phyloP scores from a whole-genome alignment of 2,797 vertebrate genomes.

The Pantherophis vulpinus region DNA sequence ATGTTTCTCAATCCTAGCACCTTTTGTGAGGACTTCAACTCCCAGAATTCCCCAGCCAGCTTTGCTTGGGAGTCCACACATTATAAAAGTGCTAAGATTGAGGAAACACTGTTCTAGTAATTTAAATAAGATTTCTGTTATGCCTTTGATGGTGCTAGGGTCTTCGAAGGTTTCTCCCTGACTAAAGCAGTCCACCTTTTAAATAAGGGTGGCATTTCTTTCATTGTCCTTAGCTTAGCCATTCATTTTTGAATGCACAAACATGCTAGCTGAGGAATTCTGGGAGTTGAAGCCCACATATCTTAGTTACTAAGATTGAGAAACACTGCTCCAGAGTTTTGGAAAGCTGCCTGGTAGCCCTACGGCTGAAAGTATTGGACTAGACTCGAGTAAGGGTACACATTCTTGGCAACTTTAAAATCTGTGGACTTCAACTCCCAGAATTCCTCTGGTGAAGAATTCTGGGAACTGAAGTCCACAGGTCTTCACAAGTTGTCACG shows the following conservation, averaged over 20 bases:
- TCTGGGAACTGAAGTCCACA: background rate
- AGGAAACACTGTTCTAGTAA: background rate
- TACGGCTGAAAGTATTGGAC: background rate
- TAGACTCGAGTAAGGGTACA: background rate
- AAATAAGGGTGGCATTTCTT: background rate
- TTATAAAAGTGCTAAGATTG: background rate
- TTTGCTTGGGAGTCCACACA: background rate
- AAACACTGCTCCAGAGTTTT: background rate
- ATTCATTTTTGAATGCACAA: background rate
- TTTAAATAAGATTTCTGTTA: background rate
- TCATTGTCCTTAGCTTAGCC: background rate
- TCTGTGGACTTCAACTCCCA: background rate
- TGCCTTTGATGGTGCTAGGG: background rate
- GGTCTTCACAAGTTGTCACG: background rate
- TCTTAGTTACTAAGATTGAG: background rate
- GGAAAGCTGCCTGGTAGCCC: background rate
- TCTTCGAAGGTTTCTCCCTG: background rate
- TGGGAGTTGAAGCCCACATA: background rate
- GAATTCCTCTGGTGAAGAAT: background rate
- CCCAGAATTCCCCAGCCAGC: background rate
- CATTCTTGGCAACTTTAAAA: background rate
- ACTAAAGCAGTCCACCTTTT: background rate
- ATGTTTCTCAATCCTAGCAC: background rate
- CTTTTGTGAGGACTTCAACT: background rate
- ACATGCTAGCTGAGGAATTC: background rate